phyloP scores from a whole-genome alignment of 2,888 invertebrate genomes.

The Diadromus collaris region DNA sequence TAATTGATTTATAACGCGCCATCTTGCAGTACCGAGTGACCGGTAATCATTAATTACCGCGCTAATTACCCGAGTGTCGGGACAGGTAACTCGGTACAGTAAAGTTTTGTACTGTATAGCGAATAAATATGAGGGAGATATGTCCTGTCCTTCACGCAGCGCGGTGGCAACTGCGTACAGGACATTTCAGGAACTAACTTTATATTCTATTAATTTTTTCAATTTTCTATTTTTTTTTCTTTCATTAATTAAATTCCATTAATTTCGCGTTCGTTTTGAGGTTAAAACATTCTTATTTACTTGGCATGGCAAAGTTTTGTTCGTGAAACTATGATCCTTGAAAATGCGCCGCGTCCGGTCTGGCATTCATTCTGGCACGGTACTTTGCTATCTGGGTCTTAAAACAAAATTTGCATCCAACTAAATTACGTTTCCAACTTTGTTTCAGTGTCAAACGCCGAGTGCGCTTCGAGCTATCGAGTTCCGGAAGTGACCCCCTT shows the following conservation, averaged over 20 bases:
- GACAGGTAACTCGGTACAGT: conserved; percentile 59
- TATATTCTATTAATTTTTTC: background rate
- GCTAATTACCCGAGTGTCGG: conserved; percentile 68
- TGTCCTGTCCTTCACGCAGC: background rate
- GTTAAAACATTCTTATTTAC: background rate
- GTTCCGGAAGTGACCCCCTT: background rate
- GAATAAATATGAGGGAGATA: conserved; percentile 29
- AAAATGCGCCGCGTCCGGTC: too few relatives aligned
- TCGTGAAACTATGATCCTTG: background rate
- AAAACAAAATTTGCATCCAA: too few relatives aligned
- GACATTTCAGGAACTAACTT: background rate
- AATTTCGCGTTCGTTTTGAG: background rate
- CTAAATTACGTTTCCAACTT: background rate
- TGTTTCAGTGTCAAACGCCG: background rate
- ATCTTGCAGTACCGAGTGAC: conserved; percentile 67
- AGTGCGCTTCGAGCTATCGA: background rate
- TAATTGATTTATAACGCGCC: conserved; percentile 72
- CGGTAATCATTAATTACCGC: conserved; percentile 70
- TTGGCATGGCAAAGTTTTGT: too few relatives aligned
- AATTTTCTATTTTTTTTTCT: background rate
- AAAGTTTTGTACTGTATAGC: conserved; percentile 34
- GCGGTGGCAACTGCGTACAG: conserved; percentile 11
- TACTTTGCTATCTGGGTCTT: too few relatives aligned
- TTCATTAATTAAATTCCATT: background rate
- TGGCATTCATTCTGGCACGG: too few relatives aligned